phyloP scores from a whole-genome alignment of 2,113 vertebrate species.

The Brachionichthys hirsutus region DNA sequence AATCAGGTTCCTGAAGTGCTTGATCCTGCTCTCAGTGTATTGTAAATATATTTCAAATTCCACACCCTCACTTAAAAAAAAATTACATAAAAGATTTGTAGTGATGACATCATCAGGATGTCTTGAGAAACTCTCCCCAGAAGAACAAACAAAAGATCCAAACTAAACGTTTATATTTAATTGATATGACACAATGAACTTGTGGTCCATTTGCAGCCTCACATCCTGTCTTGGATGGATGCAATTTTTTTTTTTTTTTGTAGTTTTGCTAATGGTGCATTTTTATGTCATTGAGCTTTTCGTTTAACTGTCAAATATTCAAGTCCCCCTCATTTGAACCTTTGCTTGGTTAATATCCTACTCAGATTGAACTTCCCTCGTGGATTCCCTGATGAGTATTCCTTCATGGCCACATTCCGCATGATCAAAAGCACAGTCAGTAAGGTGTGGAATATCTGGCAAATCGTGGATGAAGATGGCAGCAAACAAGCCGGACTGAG shows the following conservation, averaged over 20 bases:
- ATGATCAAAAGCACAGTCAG: conserved; percentile 82
- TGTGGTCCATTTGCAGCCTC: too few relatives aligned
- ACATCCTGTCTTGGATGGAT: too few relatives aligned
- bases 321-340: too few relatives aligned
- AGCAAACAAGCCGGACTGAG: conserved; percentile 79
- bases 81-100: neutral
- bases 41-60: neutral
- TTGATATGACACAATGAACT: too few relatives aligned
- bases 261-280: neutral
- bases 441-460: conserved; percentile 85
- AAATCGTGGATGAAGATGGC: conserved; percentile 78
- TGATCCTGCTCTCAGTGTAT: neutral
- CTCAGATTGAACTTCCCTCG: conserved; percentile 79
- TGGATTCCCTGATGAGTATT: conserved; percentile 82
- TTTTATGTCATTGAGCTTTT: too few relatives aligned
- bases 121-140: too few relatives aligned
- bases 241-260: conserved; percentile 5
- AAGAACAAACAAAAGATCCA: neutral
- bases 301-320: too few relatives aligned
- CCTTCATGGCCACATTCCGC: conserved; percentile 82
- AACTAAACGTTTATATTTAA: too few relatives aligned
- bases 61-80: too few relatives aligned
- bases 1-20: neutral
- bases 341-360: neutral
- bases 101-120: too few relatives aligned